phyloP scores from a whole-genome alignment of 1,140 invertebrate genomes.

The Drosophila nikananu region DNA sequence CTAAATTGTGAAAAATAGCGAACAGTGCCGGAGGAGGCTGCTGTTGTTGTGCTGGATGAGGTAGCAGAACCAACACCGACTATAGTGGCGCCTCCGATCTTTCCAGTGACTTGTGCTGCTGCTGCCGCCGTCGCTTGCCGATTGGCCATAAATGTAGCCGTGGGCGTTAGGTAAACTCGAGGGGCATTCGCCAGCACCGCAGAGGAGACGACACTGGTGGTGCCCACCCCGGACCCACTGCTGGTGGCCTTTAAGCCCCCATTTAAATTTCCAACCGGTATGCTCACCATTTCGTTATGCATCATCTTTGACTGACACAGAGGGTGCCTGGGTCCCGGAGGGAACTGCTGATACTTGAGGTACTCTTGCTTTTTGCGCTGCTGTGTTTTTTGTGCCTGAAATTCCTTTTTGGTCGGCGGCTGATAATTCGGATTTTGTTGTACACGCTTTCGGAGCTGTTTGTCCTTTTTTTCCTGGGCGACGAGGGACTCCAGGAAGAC shows the following conservation, averaged over 20 bases:
- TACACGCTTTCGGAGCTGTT: not conserved
- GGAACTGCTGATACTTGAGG: not conserved
- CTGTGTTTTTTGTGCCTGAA: constrained; percentile 6
- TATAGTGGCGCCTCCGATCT: not conserved
- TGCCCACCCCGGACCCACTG: constrained; percentile 42
- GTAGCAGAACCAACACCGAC: constrained; percentile 5
- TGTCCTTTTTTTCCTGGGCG: too few species aligned
- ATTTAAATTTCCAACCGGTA: constrained; percentile 74
- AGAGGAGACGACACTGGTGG: constrained; percentile 43
- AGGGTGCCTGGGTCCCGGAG: not conserved
- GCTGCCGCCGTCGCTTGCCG: constrained; percentile 15
- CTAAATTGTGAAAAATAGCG: constrained; percentile 73
- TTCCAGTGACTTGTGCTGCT: constrained; percentile 15
- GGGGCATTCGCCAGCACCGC: constrained; percentile 66
- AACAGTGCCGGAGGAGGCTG: constrained; percentile 34
- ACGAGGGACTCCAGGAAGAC: not conserved
- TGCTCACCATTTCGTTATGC: constrained; percentile 83
- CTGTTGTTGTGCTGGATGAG: not conserved
- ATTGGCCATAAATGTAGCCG: constrained; percentile 52
- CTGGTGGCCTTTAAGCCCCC: constrained; percentile 62
- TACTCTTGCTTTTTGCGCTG: constrained; percentile 4
- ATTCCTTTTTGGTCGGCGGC: not conserved
- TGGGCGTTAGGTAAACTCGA: constrained; percentile 57
- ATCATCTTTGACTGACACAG: constrained; percentile 41
- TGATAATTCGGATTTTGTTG: not conserved